Conservation (phyloP, 2,113 vertebrate genomes). For the Capreolus pygargus region DNA sequence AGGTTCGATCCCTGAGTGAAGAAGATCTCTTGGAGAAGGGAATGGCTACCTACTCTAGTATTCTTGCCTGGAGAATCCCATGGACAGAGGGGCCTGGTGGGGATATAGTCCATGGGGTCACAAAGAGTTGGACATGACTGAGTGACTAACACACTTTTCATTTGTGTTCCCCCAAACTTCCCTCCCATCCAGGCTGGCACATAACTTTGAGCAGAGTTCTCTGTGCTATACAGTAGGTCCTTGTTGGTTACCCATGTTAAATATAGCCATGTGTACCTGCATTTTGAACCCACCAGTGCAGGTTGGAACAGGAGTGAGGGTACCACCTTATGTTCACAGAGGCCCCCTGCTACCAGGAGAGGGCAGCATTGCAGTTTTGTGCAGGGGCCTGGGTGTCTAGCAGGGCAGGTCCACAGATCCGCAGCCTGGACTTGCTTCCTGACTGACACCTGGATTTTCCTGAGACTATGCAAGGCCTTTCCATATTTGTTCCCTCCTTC, state of each 20-base stretch:
- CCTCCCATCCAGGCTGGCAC: neutral
- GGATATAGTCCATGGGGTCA: neutral
- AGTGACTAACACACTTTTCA: neutral
- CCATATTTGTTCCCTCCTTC: neutral
- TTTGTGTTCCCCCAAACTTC: neutral
- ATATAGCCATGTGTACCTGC: neutral
- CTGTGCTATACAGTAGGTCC: neutral
- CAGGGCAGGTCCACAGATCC: neutral
- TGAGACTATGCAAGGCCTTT: neutral
- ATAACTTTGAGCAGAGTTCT: neutral
- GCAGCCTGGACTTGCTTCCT: neutral
- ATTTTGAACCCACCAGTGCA: too few relatives aligned
- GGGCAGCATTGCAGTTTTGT: neutral
- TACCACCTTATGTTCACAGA: neutral
- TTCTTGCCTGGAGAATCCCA: neutral
- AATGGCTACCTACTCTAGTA: neutral
- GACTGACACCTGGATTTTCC: neutral
- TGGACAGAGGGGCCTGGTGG: neutral
- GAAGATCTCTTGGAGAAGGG: neutral
- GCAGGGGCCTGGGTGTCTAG: neutral
- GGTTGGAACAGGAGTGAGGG: accelerated
- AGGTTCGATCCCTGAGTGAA: neutral
- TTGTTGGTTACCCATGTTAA: neutral
- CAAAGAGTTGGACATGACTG: neutral
- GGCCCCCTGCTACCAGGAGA: neutral